Evolutionary conservation across 53 echinoderm and acorn worm species (phyloP).

Genomic region (Echinarachnius parma): DNA sequence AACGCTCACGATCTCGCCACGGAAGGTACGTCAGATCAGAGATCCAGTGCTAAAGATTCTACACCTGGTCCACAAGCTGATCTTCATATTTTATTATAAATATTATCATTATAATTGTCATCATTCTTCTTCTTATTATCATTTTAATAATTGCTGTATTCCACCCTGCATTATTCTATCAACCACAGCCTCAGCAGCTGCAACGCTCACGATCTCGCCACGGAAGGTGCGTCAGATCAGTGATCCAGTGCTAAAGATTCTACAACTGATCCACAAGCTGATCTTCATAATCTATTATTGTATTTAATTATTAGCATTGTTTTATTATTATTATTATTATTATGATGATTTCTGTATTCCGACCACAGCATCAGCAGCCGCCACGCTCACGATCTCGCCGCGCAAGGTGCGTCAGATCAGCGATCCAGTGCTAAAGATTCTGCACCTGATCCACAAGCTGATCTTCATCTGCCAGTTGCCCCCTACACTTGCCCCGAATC

Average conservation of each 20-base stretch:
- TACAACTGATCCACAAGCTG: conserved; percentile 92
- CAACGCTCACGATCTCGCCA: conserved; percentile 92
- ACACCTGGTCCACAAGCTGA: conserved; percentile 90
- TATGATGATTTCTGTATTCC: too few relatives aligned
- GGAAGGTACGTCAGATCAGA: conserved; percentile 99
- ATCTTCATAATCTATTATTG: too few relatives aligned
- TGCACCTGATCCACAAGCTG: conserved; percentile 92
- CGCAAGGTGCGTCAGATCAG: conserved; percentile 98
- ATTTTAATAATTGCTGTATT: too few relatives aligned
- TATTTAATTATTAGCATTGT: too few relatives aligned
- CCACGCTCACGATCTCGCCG: conserved; percentile 92
- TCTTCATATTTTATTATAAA: too few relatives aligned
- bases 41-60: conserved; percentile 96
- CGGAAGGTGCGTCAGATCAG: conserved; percentile 98
- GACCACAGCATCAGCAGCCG: conserved; percentile 74
- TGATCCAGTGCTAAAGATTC: conserved; percentile 93
- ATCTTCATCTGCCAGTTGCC: conserved; percentile 96
- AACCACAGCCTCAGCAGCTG: conserved; percentile 74
- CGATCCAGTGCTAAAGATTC: conserved; percentile 93
- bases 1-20: conserved; percentile 90
- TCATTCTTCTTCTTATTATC: too few relatives aligned
- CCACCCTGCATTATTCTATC: too few relatives aligned
- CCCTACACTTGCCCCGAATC: conserved; percentile 90
- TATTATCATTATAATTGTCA: too few relatives aligned
- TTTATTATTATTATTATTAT: too few relatives aligned